These are phyloP conservation scores for Uromys caudimaculatus DNA, from an alignment of 2,797 vertebrate genomes.

Conservation along the genomic window DNA sequence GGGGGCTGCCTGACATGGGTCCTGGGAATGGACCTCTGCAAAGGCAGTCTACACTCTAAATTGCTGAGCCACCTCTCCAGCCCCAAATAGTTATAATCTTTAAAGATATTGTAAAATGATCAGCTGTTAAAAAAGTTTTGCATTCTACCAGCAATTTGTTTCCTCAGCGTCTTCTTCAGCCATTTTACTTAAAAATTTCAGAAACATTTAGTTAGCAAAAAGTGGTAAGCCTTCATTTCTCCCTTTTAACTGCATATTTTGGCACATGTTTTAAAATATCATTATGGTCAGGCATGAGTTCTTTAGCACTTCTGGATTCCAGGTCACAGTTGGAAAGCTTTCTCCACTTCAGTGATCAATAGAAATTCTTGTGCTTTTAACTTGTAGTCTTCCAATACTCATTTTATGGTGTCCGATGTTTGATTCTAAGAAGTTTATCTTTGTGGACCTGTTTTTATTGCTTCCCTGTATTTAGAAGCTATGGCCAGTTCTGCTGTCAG, in stretches of 20 bases:
- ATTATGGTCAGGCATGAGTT: background rate
- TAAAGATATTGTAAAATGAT: background rate
- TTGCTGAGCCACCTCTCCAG: background rate
- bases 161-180: background rate
- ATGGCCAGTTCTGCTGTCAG: background rate
- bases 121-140: background rate
- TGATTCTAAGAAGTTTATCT: constrained; percentile 1
- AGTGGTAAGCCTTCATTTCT: background rate
- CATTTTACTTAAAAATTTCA: background rate
- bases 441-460: background rate
- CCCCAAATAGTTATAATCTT: background rate
- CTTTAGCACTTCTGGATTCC: background rate
- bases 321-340: background rate
- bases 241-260: background rate
- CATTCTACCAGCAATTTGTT: background rate
- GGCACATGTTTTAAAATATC: background rate
- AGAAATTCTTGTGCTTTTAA: constrained; percentile 18
- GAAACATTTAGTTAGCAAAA: background rate
- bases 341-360: background rate
- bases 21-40: background rate
- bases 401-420: background rate
- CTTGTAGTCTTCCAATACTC: background rate
- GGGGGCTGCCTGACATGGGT: too few species aligned
- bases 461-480: background rate
- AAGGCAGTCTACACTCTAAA: background rate